phyloP scores from a whole-genome alignment of 1,140 invertebrate genomes.

The Nixonia krombeini region DNA sequence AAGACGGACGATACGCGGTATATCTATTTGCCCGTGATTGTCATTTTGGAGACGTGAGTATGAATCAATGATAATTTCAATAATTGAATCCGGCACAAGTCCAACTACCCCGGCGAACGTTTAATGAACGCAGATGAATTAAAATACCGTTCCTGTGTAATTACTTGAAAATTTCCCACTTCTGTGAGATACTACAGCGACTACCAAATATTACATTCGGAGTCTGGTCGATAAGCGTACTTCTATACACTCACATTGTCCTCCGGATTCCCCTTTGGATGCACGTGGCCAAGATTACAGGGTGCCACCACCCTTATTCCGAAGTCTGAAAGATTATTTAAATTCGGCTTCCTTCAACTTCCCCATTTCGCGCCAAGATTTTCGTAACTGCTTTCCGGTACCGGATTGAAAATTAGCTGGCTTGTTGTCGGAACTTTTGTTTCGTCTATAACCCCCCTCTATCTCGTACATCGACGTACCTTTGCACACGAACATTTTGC shows the following conservation, averaged over 20 bases:
- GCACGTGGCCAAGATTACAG: constrained; percentile 70
- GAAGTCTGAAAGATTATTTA: constrained; percentile 65
- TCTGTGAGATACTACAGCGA: constrained; percentile 2
- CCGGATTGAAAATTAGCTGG: constrained; percentile 49
- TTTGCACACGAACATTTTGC: too few species aligned
- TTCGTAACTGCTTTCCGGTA: constrained; percentile 44
- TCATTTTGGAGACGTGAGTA: background rate
- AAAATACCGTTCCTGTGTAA: too few species aligned
- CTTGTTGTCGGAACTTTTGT: constrained; percentile 44
- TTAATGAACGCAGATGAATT: too few species aligned
- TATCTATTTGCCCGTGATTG: too few species aligned
- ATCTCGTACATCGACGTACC: too few species aligned
- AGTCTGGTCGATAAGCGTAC: constrained; percentile 34
- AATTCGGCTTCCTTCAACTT: constrained; percentile 56
- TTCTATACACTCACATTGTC: constrained; percentile 34
- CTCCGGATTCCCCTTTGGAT: constrained; percentile 32
- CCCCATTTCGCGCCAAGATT: constrained; percentile 36
- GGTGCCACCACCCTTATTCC: constrained; percentile 56
- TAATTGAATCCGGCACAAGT: too few species aligned
- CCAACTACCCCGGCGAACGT: too few species aligned
- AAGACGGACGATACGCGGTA: too few species aligned
- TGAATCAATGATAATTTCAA: too few species aligned
- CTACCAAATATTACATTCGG: constrained; percentile 27
- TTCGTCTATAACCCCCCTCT: too few species aligned
- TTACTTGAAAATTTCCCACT: too few species aligned